A percentile compares a stretch with the other conserved stretches of the same genome.
Conservation (phyloP, 2,797 vertebrate species). For the Anguilla pacifica region DNA sequence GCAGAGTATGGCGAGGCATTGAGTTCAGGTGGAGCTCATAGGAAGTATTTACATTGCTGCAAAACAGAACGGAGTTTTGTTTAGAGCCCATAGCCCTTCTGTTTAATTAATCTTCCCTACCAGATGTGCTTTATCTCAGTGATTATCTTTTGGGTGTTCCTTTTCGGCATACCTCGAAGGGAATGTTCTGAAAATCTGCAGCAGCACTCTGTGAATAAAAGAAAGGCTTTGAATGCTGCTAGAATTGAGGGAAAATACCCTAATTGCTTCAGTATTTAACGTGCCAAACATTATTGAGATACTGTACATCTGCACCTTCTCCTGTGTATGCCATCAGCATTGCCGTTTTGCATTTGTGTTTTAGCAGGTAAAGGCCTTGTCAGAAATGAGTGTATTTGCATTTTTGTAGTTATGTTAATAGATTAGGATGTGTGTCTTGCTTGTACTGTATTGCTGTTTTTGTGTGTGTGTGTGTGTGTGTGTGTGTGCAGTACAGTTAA, state of each 20-base stretch:
- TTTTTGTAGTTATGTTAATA: not conserved
- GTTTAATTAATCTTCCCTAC: not conserved
- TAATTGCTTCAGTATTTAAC: not conserved
- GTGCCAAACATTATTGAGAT: not conserved
- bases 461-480: not conserved
- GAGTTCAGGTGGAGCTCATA: constrained; percentile 13
- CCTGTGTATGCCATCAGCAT: not conserved
- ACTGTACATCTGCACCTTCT: not conserved
- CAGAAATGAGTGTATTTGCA: not conserved
- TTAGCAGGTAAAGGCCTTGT: not conserved
- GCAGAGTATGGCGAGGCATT: not conserved
- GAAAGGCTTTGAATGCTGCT: not conserved
- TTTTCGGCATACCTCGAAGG: not conserved
- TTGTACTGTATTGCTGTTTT: not conserved
- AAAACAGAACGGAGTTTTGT: not conserved
- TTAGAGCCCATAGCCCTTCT: not conserved
- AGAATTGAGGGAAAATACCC: not conserved
- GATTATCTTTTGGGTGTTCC: not conserved
- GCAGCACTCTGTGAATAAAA: not conserved
- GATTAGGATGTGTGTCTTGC: not conserved
- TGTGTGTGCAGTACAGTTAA: not conserved
- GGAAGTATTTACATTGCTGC: constrained; percentile 23
- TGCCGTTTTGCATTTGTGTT: not conserved
- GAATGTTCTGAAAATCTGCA: not conserved
- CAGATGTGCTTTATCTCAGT: not conserved